Conservation (phyloP, 2,888 invertebrate species). For the Drosophila anceps region DNA sequence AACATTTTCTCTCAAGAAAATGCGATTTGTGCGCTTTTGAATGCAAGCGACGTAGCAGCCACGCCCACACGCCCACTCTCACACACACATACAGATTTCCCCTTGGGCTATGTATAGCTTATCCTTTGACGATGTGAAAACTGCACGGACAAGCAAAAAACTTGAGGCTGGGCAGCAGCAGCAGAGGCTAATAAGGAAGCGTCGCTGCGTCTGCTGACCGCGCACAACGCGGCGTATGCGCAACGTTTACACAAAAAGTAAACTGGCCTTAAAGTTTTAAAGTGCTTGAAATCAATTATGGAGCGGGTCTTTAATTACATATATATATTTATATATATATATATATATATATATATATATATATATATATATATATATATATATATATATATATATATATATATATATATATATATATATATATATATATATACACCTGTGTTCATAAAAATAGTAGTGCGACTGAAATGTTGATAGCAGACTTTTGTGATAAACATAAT, state of each 20-base stretch:
- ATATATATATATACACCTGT: too few relatives aligned
- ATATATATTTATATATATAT: not conserved
- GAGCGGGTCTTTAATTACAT: not conserved
- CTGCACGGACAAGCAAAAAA: slow-evolving; percentile 72
- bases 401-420: too few relatives aligned
- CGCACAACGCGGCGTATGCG: slow-evolving; percentile 58
- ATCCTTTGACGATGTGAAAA: slow-evolving; percentile 73
- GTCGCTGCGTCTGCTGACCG: slow-evolving; percentile 59
- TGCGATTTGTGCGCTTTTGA: slow-evolving; percentile 81
- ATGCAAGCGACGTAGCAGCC: slow-evolving; percentile 68
- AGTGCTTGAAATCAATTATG: slow-evolving; percentile 38
- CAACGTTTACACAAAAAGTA: slow-evolving; percentile 36
- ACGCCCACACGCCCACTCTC: slow-evolving; percentile 26
- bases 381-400: too few relatives aligned
- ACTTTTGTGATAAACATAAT: too few relatives aligned
- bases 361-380: too few relatives aligned
- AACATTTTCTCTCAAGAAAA: slow-evolving; percentile 78
- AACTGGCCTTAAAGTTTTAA: slow-evolving; percentile 34
- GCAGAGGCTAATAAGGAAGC: slow-evolving; percentile 60
- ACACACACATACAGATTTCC: slow-evolving; percentile 2
- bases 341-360: too few relatives aligned
- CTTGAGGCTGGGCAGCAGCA: slow-evolving; percentile 49
- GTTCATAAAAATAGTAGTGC: too few relatives aligned
- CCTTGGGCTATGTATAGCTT: slow-evolving; percentile 34
- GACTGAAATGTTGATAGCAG: too few relatives aligned